Conservation (phyloP, 2,888 invertebrate genomes). For the Leistus spinibarbis region DNA sequence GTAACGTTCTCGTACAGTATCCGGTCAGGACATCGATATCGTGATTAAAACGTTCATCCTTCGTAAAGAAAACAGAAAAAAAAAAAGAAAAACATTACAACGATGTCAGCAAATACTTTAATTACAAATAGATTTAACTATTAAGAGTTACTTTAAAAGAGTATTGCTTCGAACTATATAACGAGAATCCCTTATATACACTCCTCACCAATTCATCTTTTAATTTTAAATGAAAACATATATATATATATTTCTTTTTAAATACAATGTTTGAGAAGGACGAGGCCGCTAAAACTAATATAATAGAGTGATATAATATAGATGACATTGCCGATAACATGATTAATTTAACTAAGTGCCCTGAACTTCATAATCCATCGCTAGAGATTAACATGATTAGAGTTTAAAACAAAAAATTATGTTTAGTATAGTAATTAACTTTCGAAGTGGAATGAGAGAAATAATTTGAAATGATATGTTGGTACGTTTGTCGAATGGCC, state of each 20-base stretch:
- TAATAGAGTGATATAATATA: neutral
- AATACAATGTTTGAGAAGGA: too few relatives aligned
- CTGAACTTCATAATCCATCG: neutral
- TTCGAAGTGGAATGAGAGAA: neutral
- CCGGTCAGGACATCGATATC: constrained; percentile 93
- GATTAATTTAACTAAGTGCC: neutral
- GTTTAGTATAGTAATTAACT: neutral
- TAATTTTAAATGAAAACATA: too few relatives aligned
- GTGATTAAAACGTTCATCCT: constrained; percentile 91
- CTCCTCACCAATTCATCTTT: too few relatives aligned
- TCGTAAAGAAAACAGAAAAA: constrained; percentile 46
- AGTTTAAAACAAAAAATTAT: neutral
- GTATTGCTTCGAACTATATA: too few relatives aligned
- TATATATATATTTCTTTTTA: neutral
- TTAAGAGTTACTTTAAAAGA: too few relatives aligned
- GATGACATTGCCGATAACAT: neutral
- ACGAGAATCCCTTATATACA: too few relatives aligned
- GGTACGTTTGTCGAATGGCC: neutral
- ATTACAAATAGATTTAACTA: neutral
- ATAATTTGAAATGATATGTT: too few relatives aligned
- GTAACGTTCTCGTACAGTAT: constrained; percentile 87
- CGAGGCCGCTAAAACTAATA: too few relatives aligned
- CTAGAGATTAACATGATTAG: neutral
- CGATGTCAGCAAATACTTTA: neutral
- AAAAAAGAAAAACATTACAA: neutral